A percentile compares a stretch with the other conserved stretches of the same genome.
phyloP scores from a whole-genome alignment of 1,140 invertebrate genomes.

The Listronotus bonariensis region DNA sequence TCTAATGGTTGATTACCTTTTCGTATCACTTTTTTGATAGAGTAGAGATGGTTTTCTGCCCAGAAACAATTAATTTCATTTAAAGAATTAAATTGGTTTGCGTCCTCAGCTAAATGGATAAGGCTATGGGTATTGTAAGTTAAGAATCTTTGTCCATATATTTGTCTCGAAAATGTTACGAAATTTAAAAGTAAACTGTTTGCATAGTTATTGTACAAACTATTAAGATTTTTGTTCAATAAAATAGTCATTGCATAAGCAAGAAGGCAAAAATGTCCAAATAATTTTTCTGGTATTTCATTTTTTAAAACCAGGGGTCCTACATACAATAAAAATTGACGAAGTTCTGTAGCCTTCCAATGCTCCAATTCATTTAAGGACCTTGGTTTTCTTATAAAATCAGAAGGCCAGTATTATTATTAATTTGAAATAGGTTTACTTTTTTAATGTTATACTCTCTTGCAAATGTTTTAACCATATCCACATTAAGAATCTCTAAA shows the following conservation, averaged over 20 bases:
- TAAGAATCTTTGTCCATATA: conserved; percentile 33
- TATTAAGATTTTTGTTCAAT: conserved; percentile 17
- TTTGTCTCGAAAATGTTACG: conserved; percentile 21
- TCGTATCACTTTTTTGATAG: conserved; percentile 16
- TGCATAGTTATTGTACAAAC: conserved; percentile 18
- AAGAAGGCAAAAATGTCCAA: conserved; percentile 22
- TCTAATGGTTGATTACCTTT: conserved; percentile 17
- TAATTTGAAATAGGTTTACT: neutral
- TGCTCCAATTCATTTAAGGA: conserved; percentile 21
- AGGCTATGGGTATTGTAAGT: conserved; percentile 33
- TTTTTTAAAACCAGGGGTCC: conserved; percentile 27
- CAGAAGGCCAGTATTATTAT: conserved; percentile 20
- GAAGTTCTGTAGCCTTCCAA: conserved; percentile 39
- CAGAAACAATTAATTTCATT: conserved; percentile 29
- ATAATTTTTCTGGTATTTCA: conserved; percentile 13
- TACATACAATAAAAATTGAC: conserved; percentile 36
- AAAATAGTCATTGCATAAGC: conserved; percentile 24
- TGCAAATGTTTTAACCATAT: too few relatives aligned
- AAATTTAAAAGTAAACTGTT: conserved; percentile 27
- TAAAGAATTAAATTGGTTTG: conserved; percentile 21
- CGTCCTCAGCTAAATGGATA: conserved; percentile 30
- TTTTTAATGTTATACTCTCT: neutral
- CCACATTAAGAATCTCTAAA: too few relatives aligned
- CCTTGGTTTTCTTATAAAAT: conserved; percentile 35
- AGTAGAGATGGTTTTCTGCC: conserved; percentile 22